Percentiles rank a stretch among this genome's conserved stretches.
Evolutionary conservation across 1,140 invertebrate species (phyloP).

Genomic region (Chionoecetes opilio): DNA sequence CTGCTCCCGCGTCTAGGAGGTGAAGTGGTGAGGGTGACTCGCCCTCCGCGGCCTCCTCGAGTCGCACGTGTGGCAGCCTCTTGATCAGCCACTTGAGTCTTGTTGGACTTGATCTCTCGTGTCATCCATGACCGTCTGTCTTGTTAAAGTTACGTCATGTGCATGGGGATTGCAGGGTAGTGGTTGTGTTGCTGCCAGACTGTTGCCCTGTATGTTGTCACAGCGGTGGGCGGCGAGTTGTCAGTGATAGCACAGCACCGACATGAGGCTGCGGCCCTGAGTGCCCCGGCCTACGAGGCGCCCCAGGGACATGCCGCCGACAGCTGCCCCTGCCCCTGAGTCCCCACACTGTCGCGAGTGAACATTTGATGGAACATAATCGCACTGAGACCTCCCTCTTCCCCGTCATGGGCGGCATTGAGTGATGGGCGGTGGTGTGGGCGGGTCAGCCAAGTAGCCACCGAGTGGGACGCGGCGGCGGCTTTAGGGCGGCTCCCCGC

Average conservation of each 20-base stretch:
- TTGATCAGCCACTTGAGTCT: neutral
- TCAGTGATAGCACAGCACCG: neutral
- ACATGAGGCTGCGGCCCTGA: neutral
- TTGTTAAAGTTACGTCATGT: neutral
- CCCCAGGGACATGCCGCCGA: neutral
- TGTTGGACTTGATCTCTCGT: neutral
- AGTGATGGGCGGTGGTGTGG: constrained; percentile 23
- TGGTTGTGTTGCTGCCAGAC: neutral
- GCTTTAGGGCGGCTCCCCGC: neutral
- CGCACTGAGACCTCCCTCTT: neutral
- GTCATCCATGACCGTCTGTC: neutral
- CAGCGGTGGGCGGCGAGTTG: neutral
- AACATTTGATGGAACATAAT: neutral
- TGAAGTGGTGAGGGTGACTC: neutral
- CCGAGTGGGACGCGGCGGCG: neutral
- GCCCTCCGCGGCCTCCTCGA: neutral
- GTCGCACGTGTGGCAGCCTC: neutral
- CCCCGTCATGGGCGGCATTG: neutral
- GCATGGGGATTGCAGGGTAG: neutral
- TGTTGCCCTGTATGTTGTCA: neutral
- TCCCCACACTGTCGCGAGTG: neutral
- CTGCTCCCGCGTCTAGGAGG: neutral
- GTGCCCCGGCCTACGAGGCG: neutral
- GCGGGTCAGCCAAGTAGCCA: constrained; percentile 23
- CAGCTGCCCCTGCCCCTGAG: neutral